Evolutionary conservation across 2,797 vertebrate species (phyloP).

Genomic region (Ctenopoma kingsleyae): DNA sequence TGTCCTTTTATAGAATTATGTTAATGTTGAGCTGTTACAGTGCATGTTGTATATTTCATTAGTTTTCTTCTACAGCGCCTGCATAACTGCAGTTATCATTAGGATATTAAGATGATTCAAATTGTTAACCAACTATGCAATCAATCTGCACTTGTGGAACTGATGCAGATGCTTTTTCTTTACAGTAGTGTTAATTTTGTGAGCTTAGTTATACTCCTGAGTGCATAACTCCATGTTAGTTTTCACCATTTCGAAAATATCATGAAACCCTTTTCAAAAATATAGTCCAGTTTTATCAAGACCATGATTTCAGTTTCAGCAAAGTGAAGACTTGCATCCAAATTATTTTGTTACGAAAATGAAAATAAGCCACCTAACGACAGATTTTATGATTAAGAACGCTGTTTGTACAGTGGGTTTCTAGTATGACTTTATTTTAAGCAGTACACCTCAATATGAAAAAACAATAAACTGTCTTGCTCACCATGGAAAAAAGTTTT

Average conservation of each 20-base stretch:
- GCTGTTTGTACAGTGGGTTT: not conserved
- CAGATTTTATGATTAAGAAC: not conserved
- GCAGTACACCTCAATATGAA: not conserved
- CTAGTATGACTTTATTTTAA: not conserved
- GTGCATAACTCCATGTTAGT: too few species aligned
- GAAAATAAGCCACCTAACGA: not conserved
- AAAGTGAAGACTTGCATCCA: too few species aligned
- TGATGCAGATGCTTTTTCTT: too few species aligned
- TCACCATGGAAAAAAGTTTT: not conserved
- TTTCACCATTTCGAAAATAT: not conserved
- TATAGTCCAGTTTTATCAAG: too few species aligned
- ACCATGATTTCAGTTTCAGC: too few species aligned
- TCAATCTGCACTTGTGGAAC: too few species aligned
- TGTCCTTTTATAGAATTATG: not conserved
- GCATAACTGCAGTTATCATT: not conserved
- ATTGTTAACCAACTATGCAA: too few species aligned
- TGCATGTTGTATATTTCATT: not conserved
- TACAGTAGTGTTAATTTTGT: too few species aligned
- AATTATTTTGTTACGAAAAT: not conserved
- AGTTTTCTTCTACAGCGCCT: not conserved
- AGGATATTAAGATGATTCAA: too few species aligned
- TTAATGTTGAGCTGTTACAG: not conserved
- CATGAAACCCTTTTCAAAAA: not conserved
- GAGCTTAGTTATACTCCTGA: not conserved
- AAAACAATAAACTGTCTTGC: too few species aligned